These are phyloP conservation scores for Mycalesis mineus DNA, from an alignment of 2,888 invertebrate species.

Conservation along the genomic window DNA sequence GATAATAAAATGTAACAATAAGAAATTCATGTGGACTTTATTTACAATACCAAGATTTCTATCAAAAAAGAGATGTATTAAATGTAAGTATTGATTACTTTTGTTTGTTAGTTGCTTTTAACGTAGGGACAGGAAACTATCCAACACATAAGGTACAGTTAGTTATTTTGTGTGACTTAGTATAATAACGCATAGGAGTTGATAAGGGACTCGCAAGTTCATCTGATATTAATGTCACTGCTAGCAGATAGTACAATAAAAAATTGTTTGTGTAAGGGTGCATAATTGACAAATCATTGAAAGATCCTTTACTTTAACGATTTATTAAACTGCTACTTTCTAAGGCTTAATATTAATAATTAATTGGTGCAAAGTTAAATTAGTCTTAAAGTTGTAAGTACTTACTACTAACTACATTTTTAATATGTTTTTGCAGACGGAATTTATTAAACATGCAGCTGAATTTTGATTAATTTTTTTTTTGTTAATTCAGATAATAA, in stretches of 20 bases:
- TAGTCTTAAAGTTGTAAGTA: no score
- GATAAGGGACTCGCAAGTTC: background rate
- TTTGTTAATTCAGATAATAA: no score
- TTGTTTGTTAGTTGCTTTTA: slow-evolving; percentile 38
- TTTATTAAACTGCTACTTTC: no score
- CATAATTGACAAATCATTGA: no score
- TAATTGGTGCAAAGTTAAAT: no score
- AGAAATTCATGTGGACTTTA: slow-evolving; percentile 45
- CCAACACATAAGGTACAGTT: slow-evolving; percentile 53
- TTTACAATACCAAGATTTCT: slow-evolving; percentile 32
- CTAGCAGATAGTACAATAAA: background rate
- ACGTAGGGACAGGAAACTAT: slow-evolving; percentile 75
- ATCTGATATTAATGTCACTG: background rate
- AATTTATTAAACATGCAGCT: no score
- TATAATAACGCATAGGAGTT: background rate
- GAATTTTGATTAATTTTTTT: no score
- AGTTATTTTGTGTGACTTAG: slow-evolving; percentile 14
- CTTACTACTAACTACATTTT: no score
- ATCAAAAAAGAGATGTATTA: slow-evolving; percentile 26
- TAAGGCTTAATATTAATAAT: no score
- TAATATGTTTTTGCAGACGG: no score
- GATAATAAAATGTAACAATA: slow-evolving; percentile 69
- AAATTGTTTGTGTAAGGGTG: background rate
- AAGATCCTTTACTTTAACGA: no score
- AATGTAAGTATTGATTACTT: slow-evolving; percentile 60